phyloP scores from a whole-genome alignment of 2,113 vertebrate species.

The Platysternon megacephalum region DNA sequence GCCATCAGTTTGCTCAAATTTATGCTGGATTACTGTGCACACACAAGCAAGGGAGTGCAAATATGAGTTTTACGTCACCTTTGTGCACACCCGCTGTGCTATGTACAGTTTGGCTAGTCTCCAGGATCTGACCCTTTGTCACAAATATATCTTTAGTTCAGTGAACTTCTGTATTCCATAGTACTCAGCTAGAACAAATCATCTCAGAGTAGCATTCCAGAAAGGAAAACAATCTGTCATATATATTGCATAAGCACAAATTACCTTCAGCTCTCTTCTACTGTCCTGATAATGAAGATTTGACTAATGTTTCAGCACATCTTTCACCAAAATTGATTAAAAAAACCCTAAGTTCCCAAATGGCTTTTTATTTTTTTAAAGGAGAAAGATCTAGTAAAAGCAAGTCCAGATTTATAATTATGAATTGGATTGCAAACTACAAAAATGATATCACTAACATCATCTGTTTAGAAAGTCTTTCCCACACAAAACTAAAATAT shows the following conservation, averaged over 20 bases:
- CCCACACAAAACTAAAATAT: background rate
- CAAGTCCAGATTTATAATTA: background rate
- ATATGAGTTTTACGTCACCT: background rate
- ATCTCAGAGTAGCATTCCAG: background rate
- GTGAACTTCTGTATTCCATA: background rate
- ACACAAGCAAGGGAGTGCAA: background rate
- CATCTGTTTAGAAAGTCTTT: background rate
- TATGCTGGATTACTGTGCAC: background rate
- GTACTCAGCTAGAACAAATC: background rate
- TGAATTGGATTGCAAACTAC: background rate
- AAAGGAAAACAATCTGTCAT: background rate
- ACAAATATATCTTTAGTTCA: background rate
- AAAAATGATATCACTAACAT: background rate
- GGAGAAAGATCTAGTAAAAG: background rate
- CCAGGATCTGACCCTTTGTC: background rate
- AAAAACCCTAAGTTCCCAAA: background rate
- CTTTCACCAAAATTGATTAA: background rate
- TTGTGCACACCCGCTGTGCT: background rate
- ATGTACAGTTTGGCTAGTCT: background rate
- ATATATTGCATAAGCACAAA: background rate
- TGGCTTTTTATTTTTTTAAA: background rate
- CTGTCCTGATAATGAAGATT: background rate
- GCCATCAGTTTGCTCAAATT: background rate
- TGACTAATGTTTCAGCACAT: background rate
- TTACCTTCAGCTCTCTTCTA: background rate